Base-by-base conservation (phyloP, 2,113 vertebrate genomes). In the Prionailurus viverrinus region DNA sequence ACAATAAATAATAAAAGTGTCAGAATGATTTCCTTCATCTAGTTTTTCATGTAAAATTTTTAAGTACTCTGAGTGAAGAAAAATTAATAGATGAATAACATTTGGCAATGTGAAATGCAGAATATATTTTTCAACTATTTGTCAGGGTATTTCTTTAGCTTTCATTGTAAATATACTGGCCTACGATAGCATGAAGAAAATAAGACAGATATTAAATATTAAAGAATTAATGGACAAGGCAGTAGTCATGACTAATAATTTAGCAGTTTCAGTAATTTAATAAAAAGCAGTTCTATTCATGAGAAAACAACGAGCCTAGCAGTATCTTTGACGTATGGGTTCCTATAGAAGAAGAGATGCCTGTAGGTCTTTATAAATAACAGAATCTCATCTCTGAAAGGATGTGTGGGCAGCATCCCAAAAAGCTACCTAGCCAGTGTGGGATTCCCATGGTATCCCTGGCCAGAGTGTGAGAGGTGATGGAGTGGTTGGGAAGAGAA, bases 21-120 rank as follows among this genome's bases (percentile, higher is more conserved):
- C 71, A 94, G 55, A 94, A 93, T 89, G 0, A 53, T n/a, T 83
- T 89, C 19, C 5, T 55, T 82, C 14, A 88, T 80, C 18, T 94
- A 78, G 1, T 25, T 94, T 92, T 95, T 87, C 79, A 91, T 39
- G 66, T 31, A 81, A 95, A 84, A 82, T 78, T 3, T 89, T 85
- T 92, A 91, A 68, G 7, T 58, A 81, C 33, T 66, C 45, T 87
- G 14, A 36, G 68, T 91, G 61, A 93, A 87, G 31, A 65, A 94
- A 92, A 92, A 90, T 61, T 48, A 74, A 80, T 41, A 91, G 29
- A 69, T 45, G 5, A 39, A 51, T 89, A 41, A 39, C n/a, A 89
- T 48, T 91, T 84, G 29, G 12, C 29, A 82, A 83, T 23, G 9
- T 84, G 45, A 91, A 80, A 93, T 91, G 74, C 61, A 81, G 39